Evolutionary conservation across 1,140 invertebrate species (phyloP).

Genomic region (Paracyclopina nana): DNA sequence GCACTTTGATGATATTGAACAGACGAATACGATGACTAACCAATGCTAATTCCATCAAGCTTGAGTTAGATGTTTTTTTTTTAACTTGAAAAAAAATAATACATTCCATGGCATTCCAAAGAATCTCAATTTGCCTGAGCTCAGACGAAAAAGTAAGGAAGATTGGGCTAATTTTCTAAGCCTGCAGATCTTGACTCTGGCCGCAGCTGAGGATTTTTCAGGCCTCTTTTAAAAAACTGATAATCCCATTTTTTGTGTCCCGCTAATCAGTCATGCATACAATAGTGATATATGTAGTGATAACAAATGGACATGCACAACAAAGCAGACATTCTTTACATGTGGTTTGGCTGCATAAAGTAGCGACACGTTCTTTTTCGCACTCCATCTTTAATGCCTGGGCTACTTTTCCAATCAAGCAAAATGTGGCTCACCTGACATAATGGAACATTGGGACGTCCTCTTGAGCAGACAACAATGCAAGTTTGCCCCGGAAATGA

Average conservation of each 20-base stretch:
- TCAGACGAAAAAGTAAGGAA: too few relatives aligned
- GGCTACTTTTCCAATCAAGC: too few relatives aligned
- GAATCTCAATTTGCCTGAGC: too few relatives aligned
- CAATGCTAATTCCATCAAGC: background rate
- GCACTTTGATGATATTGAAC: background rate
- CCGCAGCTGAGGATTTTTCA: too few relatives aligned
- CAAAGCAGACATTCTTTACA: background rate
- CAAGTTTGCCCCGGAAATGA: constrained; percentile 14
- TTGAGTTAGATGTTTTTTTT: background rate
- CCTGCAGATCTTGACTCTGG: too few relatives aligned
- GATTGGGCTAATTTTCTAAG: too few relatives aligned
- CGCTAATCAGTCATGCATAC: background rate
- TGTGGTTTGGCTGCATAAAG: too few relatives aligned
- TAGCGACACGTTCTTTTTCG: too few relatives aligned
- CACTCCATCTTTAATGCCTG: too few relatives aligned
- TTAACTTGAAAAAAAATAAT: background rate
- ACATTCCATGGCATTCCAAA: too few relatives aligned
- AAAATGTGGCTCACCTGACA: constrained; percentile 10
- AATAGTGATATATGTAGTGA: background rate
- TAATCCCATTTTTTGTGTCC: background rate
- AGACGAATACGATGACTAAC: background rate
- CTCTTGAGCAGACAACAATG: constrained; percentile 6
- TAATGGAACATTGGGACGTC: constrained; percentile 11
- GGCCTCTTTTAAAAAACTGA: too few relatives aligned
- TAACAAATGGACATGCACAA: background rate